phyloP scores from a whole-genome alignment of 1,140 invertebrate species.

The Drosophila malerkotliana region DNA sequence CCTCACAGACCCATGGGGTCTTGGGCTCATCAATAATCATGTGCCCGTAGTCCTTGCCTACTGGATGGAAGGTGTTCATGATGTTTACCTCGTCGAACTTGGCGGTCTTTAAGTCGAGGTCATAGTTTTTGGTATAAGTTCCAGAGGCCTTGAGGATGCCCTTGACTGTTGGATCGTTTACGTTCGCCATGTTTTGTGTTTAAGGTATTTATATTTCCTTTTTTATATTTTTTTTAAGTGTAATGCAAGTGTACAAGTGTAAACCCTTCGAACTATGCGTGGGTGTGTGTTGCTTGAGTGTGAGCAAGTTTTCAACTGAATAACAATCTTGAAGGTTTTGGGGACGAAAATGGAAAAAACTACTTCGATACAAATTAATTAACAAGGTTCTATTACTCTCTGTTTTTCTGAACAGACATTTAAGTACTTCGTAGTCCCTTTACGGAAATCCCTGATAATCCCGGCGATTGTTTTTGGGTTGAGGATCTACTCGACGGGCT shows the following conservation, averaged over 20 bases:
- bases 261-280: neutral
- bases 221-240: neutral
- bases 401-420: neutral
- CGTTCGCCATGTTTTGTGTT: neutral
- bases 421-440: constrained; percentile 11
- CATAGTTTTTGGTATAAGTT: neutral
- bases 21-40: constrained; percentile 99
- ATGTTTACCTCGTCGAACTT: constrained; percentile 72
- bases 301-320: constrained; percentile 4
- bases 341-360: neutral
- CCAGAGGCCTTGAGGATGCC: constrained; percentile 44
- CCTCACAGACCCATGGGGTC: constrained; percentile 92
- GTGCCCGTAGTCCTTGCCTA: constrained; percentile 94
- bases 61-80: constrained; percentile 65
- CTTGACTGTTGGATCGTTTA: constrained; percentile 1
- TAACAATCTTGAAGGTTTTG: neutral
- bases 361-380: neutral
- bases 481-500: constrained; percentile 28
- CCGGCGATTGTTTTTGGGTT: constrained; percentile 23
- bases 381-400: neutral
- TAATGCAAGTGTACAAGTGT: neutral
- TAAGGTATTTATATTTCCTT: neutral
- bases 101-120: constrained; percentile 32
- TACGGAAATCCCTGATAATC: constrained; percentile 34
- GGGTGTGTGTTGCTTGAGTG: neutral